Evolutionary conservation across 2,888 invertebrate genomes (phyloP).

Genomic region (Incurvaria masculella): DNA sequence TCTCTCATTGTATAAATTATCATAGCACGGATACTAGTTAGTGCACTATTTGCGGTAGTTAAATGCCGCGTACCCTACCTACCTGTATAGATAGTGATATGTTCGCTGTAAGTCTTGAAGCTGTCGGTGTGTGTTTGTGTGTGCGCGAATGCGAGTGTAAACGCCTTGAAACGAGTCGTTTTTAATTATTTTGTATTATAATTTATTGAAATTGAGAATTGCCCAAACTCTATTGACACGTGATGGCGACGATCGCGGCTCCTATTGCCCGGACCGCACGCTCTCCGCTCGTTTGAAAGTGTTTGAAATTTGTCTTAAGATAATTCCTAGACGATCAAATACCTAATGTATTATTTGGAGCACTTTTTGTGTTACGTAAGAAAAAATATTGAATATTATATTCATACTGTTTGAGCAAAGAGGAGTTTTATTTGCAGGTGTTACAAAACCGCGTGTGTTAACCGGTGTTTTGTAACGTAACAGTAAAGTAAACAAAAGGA

Average conservation of each 20-base stretch:
- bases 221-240: background rate
- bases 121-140: constrained; percentile 39
- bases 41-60: background rate
- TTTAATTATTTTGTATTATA: background rate
- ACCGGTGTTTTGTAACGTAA: no score
- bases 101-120: constrained; percentile 49
- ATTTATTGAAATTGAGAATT: background rate
- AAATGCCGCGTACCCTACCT: background rate
- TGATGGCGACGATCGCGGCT: background rate
- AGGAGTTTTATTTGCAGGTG: background rate
- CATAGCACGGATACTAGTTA: background rate
- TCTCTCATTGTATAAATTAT: constrained; percentile 13
- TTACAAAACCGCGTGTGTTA: no score
- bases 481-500: constrained; percentile 2
- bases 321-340: background rate
- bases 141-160: constrained; percentile 34
- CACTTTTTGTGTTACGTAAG: background rate
- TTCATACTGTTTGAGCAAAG: background rate
- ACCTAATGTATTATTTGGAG: background rate
- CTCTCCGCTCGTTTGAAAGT: background rate
- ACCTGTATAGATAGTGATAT: constrained; percentile 54
- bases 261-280: background rate
- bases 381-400: background rate
- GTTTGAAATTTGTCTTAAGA: background rate
- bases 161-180: background rate